A percentile compares a stretch with the other conserved stretches of the same genome.
Conservation (phyloP, 2,797 vertebrate species). For the Geotrypetes seraphini region DNA sequence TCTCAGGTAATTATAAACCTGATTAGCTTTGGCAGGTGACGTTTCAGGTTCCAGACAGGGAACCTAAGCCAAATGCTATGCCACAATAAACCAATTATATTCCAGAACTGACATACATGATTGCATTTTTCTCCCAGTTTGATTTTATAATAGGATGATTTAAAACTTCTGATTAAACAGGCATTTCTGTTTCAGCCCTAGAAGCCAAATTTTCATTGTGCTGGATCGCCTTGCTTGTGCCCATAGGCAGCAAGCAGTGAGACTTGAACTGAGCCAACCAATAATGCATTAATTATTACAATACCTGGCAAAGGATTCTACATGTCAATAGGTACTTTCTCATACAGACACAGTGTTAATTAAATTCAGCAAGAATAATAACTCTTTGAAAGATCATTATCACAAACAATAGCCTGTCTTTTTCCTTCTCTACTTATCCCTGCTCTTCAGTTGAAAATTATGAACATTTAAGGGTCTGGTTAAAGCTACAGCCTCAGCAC, state of each 20-base stretch:
- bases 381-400: slow-evolving; percentile 1
- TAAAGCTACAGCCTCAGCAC: no score
- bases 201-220: not conserved
- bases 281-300: not conserved
- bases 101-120: slow-evolving; percentile 11
- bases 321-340: slow-evolving; percentile 4
- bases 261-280: not conserved
- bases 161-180: slow-evolving; percentile 7
- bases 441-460: slow-evolving; percentile 7
- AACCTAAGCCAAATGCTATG: slow-evolving; percentile 25
- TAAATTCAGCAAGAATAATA: slow-evolving; percentile 7
- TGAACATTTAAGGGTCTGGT: not conserved
- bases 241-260: accelerated
- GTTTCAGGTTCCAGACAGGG: slow-evolving; percentile 35
- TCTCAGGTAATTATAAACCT: slow-evolving; percentile 29
- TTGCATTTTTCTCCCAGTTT: slow-evolving; percentile 38
- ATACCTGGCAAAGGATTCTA: not conserved
- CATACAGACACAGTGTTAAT: slow-evolving; percentile 5
- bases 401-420: slow-evolving; percentile 1
- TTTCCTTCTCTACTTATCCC: not conserved
- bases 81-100: slow-evolving; percentile 31
- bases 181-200: slow-evolving; percentile 2
- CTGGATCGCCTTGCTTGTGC: not conserved
- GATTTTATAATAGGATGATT: slow-evolving; percentile 34
- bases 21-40: slow-evolving; percentile 38